phyloP scores from a whole-genome alignment of 2,888 invertebrate species.

The Theretra japonica region DNA sequence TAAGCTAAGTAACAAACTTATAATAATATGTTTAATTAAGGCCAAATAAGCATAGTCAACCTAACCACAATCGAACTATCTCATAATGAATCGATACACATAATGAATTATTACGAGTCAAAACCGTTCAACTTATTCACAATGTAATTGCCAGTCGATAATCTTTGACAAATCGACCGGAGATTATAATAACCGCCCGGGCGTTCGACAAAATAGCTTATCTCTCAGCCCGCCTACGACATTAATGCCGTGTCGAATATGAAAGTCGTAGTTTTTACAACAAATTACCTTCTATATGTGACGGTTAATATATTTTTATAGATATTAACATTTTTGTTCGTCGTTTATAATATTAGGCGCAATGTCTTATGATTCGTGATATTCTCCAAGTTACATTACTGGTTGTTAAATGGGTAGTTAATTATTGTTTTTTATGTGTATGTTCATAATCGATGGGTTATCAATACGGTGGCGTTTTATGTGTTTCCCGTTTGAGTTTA shows the following conservation, averaged over 20 bases:
- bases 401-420: slow-evolving; percentile 14
- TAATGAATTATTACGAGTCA: neutral
- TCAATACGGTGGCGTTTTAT: slow-evolving; percentile 19
- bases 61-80: neutral
- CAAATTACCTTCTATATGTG: slow-evolving; percentile 42
- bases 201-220: slow-evolving; percentile 21
- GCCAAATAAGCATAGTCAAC: neutral
- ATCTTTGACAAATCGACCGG: slow-evolving; percentile 27
- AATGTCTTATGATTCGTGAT: slow-evolving; percentile 2
- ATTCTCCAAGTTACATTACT: neutral
- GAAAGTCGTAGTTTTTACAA: slow-evolving; percentile 50
- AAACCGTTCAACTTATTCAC: slow-evolving; percentile 13
- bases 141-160: slow-evolving; percentile 23
- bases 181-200: slow-evolving; percentile 27
- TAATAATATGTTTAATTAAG: neutral
- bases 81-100: neutral
- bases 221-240: slow-evolving; percentile 23
- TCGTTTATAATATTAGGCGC: slow-evolving; percentile 21
- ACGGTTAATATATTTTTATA: slow-evolving; percentile 35
- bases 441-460: slow-evolving; percentile 13
- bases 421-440: slow-evolving; percentile 14
- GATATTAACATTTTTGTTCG: slow-evolving; percentile 42
- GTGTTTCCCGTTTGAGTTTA: slow-evolving; percentile 2
- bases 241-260: slow-evolving; percentile 45
- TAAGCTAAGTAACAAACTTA: neutral